Conservation (phyloP, 1,140 invertebrate species). For the Tetramorium alpestre region DNA sequence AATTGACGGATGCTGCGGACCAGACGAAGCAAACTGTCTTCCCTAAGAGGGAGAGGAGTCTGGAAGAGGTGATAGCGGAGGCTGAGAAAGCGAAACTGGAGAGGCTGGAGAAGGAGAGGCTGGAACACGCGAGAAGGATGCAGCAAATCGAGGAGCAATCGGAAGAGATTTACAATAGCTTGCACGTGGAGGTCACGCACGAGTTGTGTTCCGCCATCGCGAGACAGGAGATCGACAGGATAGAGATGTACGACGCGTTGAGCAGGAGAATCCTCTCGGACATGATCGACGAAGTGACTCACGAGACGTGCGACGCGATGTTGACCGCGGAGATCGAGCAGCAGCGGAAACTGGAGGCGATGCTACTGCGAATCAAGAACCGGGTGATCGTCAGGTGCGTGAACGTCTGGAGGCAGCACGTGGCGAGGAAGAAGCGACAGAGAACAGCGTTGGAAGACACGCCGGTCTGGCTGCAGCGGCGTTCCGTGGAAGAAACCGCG, state of each 20-base stretch:
- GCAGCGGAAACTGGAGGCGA: slow-evolving; percentile 73
- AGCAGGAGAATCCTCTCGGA: slow-evolving; percentile 72
- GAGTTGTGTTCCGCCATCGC: slow-evolving; percentile 80
- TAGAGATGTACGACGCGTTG: slow-evolving; percentile 61
- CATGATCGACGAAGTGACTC: slow-evolving; percentile 79
- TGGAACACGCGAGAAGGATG: slow-evolving; percentile 79
- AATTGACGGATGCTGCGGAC: background rate
- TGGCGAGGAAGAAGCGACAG: slow-evolving; percentile 78
- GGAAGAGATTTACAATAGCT: slow-evolving; percentile 79
- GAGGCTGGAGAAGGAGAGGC: slow-evolving; percentile 48
- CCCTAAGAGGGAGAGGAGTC: background rate
- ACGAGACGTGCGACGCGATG: slow-evolving; percentile 70
- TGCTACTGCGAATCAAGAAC: slow-evolving; percentile 70
- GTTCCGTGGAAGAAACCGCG: slow-evolving; percentile 85
- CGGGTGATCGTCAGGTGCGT: slow-evolving; percentile 83
- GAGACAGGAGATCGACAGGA: slow-evolving; percentile 80
- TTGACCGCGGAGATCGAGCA: slow-evolving; percentile 74
- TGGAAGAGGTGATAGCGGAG: background rate
- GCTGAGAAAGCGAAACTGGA: slow-evolving; percentile 58
- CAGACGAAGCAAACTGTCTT: background rate
- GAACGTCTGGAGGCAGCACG: slow-evolving; percentile 84
- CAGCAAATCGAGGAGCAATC: slow-evolving; percentile 72
- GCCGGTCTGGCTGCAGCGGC: slow-evolving; percentile 87
- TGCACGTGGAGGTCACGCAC: slow-evolving; percentile 80
- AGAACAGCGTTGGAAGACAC: slow-evolving; percentile 87